phyloP scores from a whole-genome alignment of 2,113 vertebrate genomes.

The Phalacrocorax pelagicus region DNA sequence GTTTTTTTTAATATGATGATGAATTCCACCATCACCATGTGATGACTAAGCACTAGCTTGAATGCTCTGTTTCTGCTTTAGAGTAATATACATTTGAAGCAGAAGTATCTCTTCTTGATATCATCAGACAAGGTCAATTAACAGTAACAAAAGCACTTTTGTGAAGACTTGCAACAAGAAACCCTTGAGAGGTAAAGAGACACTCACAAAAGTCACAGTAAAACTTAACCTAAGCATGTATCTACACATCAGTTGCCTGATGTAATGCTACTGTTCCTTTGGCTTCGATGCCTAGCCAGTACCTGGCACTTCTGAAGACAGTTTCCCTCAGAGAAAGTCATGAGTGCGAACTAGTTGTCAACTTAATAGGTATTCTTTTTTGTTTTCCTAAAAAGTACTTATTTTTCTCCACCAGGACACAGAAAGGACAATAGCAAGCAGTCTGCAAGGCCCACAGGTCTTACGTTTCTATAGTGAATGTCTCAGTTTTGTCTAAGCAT shows the following conservation, averaged over 20 bases:
- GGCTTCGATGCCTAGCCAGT: not conserved
- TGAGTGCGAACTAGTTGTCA: not conserved
- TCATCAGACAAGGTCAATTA: not conserved
- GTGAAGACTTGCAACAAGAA: not conserved
- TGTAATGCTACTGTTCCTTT: not conserved
- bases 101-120: not conserved
- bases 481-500: not conserved
- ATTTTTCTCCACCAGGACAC: not conserved
- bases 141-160: not conserved
- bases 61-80: not conserved
- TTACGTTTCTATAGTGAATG: not conserved
- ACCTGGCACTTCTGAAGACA: not conserved
- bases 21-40: not conserved
- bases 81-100: not conserved
- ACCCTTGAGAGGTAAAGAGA: not conserved
- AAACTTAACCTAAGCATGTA: not conserved
- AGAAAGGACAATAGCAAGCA: not conserved
- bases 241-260: not conserved
- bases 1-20: not conserved
- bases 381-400: not conserved
- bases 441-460: not conserved
- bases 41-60: not conserved
- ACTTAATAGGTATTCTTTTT: not conserved
- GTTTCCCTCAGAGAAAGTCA: not conserved
- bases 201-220: fast-evolving